A percentile compares a stretch with the other conserved stretches of the same genome.
These are phyloP conservation scores for Sericinus montela DNA, from an alignment of 2,888 invertebrate genomes.

Conservation along the genomic window DNA sequence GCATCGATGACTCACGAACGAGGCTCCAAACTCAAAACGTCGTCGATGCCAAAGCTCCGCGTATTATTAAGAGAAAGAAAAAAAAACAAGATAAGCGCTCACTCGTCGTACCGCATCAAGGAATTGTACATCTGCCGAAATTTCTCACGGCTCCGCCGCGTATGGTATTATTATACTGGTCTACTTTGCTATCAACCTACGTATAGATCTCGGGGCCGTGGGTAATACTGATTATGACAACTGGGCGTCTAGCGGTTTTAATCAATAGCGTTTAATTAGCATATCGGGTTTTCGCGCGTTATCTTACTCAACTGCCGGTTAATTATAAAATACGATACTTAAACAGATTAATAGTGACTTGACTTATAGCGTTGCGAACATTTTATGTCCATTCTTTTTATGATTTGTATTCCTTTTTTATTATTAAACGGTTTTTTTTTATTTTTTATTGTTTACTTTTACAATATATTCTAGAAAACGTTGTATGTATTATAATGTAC, in stretches of 20 bases:
- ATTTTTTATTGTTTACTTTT: background rate
- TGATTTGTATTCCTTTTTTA: background rate
- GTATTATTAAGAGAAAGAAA: conserved; percentile 59
- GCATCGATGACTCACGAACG: conserved; percentile 68
- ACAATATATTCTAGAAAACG: background rate
- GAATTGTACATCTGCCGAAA: conserved; percentile 80
- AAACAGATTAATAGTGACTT: conserved; percentile 15
- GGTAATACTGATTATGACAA: conserved; percentile 61
- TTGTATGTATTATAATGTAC: conserved; percentile 3
- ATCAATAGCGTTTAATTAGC: conserved; percentile 60
- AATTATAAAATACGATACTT: conserved; percentile 17
- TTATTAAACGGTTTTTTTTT: too few species aligned
- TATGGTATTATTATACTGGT: conserved; percentile 69
- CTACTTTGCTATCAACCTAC: conserved; percentile 57
- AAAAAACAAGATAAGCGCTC: conserved; percentile 72
- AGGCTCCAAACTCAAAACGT: conserved; percentile 49
- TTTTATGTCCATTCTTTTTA: background rate
- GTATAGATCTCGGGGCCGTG: conserved; percentile 50
- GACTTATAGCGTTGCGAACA: conserved; percentile 24
- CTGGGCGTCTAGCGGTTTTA: conserved; percentile 68
- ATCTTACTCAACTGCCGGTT: conserved; percentile 23
- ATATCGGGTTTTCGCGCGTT: conserved; percentile 52
- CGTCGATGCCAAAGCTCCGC: conserved; percentile 54
- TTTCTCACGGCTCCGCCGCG: conserved; percentile 73
- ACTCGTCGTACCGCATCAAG: conserved; percentile 71